These are phyloP conservation scores for Habropoda laboriosa DNA, from an alignment of 1,140 invertebrate species.

Conservation along the genomic window DNA sequence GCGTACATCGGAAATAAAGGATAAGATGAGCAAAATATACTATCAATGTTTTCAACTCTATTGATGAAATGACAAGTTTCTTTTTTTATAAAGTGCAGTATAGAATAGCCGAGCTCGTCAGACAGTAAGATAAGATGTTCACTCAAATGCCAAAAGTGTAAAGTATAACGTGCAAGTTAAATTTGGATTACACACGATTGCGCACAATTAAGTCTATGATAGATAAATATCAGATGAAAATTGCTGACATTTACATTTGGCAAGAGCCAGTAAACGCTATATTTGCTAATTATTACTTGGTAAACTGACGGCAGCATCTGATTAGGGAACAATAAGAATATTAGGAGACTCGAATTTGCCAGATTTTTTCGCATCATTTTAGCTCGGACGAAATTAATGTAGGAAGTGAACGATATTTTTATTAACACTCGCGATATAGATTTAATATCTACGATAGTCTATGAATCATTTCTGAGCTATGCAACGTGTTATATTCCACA, in stretches of 20 bases:
- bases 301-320: not conserved
- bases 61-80: too few relatives aligned
- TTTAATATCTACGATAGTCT: too few relatives aligned
- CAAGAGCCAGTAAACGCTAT: not conserved
- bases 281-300: not conserved
- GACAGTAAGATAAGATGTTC: not conserved
- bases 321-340: not conserved
- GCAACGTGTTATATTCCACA: too few relatives aligned
- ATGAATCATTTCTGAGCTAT: too few relatives aligned
- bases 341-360: not conserved
- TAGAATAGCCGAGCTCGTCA: not conserved
- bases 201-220: not conserved
- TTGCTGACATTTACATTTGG: constrained; percentile 15
- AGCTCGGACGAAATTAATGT: not conserved
- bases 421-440: too few relatives aligned
- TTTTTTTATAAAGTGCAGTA: not conserved
- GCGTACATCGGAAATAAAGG: too few relatives aligned
- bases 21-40: too few relatives aligned
- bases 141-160: not conserved
- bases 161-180: not conserved
- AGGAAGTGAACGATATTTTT: not conserved
- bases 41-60: too few relatives aligned
- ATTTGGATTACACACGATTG: not conserved
- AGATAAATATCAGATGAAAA: constrained; percentile 2
- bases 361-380: not conserved